phyloP scores from a whole-genome alignment of 92 coral and sea anemone species.

The Metridium senile region DNA sequence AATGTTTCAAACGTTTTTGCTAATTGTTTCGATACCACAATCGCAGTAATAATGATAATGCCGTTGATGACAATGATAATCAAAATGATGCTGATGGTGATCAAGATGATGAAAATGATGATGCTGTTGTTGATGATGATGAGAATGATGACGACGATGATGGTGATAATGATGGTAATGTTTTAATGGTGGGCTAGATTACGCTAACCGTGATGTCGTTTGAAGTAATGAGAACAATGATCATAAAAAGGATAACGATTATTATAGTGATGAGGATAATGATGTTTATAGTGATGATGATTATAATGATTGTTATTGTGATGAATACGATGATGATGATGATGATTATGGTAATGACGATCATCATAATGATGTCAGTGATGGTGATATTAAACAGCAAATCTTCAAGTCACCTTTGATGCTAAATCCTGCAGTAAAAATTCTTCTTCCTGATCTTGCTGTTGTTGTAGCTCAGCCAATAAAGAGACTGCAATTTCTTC shows the following conservation, averaged over 20 bases:
- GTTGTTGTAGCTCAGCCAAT: constrained; percentile 88
- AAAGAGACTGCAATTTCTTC: constrained; percentile 74
- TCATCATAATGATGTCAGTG: not conserved
- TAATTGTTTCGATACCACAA: too few species aligned
- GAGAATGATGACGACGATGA: not conserved
- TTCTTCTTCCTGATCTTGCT: constrained; percentile 94
- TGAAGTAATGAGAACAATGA: too few species aligned
- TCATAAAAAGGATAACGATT: too few species aligned
- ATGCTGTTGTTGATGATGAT: not conserved
- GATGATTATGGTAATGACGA: not conserved
- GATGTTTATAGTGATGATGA: too few species aligned
- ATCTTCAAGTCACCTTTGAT: constrained; percentile 57
- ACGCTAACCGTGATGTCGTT: too few species aligned
- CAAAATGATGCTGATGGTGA: not conserved
- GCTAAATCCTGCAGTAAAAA: constrained; percentile 81
- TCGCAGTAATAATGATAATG: too few species aligned
- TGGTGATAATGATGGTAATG: too few species aligned
- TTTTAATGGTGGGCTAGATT: too few species aligned
- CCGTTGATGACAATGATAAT: not conserved
- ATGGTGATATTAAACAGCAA: not conserved
- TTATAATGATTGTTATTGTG: too few species aligned
- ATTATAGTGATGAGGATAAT: too few species aligned
- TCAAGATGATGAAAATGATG: too few species aligned
- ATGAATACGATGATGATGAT: too few species aligned
- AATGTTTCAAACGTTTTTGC: not conserved